Evolutionary conservation across 2,797 vertebrate genomes (phyloP).

Genomic region (Balearica regulorum): DNA sequence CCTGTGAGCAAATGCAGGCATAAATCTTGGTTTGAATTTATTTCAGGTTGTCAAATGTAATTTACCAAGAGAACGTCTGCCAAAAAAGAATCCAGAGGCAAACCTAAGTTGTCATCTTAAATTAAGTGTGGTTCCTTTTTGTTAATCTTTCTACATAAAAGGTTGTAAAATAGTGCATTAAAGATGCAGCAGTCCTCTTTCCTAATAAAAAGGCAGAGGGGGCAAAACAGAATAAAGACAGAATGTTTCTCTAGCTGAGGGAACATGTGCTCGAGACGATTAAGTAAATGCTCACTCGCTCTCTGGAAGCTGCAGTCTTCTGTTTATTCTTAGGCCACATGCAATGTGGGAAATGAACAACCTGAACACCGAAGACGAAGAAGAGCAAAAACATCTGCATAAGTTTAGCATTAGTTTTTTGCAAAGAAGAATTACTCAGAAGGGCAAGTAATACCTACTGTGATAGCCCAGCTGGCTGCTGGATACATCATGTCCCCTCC

Average conservation of each 20-base stretch:
- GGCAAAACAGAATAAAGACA: background rate
- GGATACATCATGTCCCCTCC: background rate
- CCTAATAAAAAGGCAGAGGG: background rate
- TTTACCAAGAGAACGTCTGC: conserved; percentile 64
- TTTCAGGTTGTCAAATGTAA: conserved; percentile 70
- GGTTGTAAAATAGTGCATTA: conserved; percentile 47
- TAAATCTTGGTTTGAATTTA: conserved; percentile 67
- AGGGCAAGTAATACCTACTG: background rate
- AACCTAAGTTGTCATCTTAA: conserved; percentile 67
- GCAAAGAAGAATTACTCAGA: background rate
- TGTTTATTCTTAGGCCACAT: background rate
- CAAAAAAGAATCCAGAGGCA: conserved; percentile 64
- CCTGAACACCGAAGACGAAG: background rate
- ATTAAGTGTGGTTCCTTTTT: conserved; percentile 66
- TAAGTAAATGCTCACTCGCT: background rate
- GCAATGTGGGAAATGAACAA: background rate
- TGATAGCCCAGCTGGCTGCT: background rate
- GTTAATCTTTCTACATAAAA: conserved; percentile 62
- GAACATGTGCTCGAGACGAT: background rate
- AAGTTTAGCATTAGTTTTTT: background rate
- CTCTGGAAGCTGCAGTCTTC: background rate
- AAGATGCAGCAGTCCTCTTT: background rate
- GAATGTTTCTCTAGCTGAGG: background rate
- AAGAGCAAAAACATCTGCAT: background rate
- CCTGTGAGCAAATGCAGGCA: conserved; percentile 39